Base-by-base conservation (phyloP, 2,888 invertebrate species). In the Lochmaea crataegi region DNA sequence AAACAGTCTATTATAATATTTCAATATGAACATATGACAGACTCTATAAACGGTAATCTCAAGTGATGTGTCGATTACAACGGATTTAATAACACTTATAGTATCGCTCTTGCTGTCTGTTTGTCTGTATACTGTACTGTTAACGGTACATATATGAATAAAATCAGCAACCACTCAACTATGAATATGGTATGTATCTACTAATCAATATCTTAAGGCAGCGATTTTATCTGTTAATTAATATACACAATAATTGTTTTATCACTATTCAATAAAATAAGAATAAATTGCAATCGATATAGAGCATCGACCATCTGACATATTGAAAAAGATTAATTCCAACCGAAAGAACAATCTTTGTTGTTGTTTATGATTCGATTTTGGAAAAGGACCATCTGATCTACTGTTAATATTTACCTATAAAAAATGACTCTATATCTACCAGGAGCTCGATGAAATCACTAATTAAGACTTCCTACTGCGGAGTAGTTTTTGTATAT, bases 11-110 rank as follows among this genome's bases (percentile, higher is more conserved):
- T 48, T 48, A n/a, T 6, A 48, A 48, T 48, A 12, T 48, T 48
- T 48, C n/a, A 48, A 48, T n/a, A n/a, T 48, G 12, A 48, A 48
- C 48, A 48, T n/a, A 48, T 48, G 48, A n/a, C n/a, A n/a, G 48
- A 48, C 2, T 14, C n/a, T 14, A 48, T 48, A n/a, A 48, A 48
- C 48, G 14, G 48, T 48, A n/a, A 48, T 48, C n/a, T 48, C n/a
- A 12, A 48, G 48, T 48, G 48, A 48, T 48, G 48, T 48, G 14
- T 48, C 48, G 14, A 48, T 48, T n/a, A 48, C 48, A 48, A 48
- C 48, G 48, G 48, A 48, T 14, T 48, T 48, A 48, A 48, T 38
- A 48, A 48, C n/a, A n/a, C 48, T 48, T 48, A 48, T n/a, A 48
- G n/a, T 48, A 48, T 48, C 7, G 11, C 48, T 48, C n/a, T 48